phyloP scores from a whole-genome alignment of 2,797 vertebrate genomes.

The Propithecus perrieri region DNA sequence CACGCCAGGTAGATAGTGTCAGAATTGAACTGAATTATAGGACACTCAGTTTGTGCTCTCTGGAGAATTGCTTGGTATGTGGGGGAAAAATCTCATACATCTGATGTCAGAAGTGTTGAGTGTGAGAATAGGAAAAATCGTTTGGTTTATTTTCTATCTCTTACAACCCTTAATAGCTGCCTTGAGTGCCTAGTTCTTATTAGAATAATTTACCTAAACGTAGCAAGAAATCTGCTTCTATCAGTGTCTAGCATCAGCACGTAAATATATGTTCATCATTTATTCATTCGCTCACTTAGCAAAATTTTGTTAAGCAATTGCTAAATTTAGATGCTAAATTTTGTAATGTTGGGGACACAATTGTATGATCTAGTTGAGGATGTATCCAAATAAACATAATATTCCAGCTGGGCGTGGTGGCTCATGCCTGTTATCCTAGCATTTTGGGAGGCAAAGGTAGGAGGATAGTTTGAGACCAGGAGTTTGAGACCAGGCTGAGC shows the following conservation, averaged over 20 bases:
- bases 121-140: background rate
- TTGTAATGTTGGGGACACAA: background rate
- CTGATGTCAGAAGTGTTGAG: background rate
- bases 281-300: background rate
- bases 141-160: background rate
- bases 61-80: no score
- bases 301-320: background rate
- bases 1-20: background rate
- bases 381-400: background rate
- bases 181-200: background rate
- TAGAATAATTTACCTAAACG: background rate
- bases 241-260: background rate
- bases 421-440: background rate
- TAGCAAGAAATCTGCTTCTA: background rate
- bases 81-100: background rate
- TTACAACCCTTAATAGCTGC: background rate
- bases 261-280: background rate
- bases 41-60: background rate
- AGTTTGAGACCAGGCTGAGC: background rate
- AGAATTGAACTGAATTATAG: background rate
- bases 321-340: background rate
- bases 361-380: background rate
- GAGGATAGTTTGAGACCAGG: background rate
- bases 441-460: background rate
- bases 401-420: background rate